phyloP scores from a whole-genome alignment of 2,797 vertebrate species.

The Pipistrellus nathusii region DNA sequence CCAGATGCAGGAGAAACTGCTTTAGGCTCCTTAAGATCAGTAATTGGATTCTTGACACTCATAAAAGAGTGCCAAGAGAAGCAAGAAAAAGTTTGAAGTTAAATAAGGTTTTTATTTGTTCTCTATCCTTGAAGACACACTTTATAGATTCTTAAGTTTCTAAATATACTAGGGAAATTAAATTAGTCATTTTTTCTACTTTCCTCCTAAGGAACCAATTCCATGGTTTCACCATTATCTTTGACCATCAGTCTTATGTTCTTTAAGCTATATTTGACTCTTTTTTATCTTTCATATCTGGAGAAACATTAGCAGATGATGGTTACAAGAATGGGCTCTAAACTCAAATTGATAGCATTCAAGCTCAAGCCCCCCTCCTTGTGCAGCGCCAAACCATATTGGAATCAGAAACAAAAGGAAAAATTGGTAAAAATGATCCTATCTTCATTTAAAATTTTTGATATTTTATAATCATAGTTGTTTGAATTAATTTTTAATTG shows the following conservation, averaged over 20 bases:
- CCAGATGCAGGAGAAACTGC: not conserved
- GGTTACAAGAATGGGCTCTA: not conserved
- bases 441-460: not conserved
- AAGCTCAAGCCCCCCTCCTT: not conserved
- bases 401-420: not conserved
- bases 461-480: not conserved
- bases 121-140: slow-evolving; percentile 12
- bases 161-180: not conserved
- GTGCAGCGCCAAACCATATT: accelerated
- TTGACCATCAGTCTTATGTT: not conserved
- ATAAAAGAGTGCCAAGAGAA: slow-evolving; percentile 25
- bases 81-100: slow-evolving; percentile 30
- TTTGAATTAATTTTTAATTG: not conserved
- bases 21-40: not conserved
- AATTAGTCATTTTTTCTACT: slow-evolving; percentile 33
- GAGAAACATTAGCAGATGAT: not conserved
- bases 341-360: not conserved
- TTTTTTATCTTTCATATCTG: not conserved
- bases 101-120: slow-evolving; percentile 29
- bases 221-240: not conserved
- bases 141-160: not conserved
- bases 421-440: not conserved
- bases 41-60: slow-evolving; percentile 42
- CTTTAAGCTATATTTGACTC: not conserved
- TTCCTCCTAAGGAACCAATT: not conserved